Percentiles rank a stretch among this genome's conserved stretches.
Conservation (phyloP, 2,113 vertebrate species). For the Bujurquina vittata region DNA sequence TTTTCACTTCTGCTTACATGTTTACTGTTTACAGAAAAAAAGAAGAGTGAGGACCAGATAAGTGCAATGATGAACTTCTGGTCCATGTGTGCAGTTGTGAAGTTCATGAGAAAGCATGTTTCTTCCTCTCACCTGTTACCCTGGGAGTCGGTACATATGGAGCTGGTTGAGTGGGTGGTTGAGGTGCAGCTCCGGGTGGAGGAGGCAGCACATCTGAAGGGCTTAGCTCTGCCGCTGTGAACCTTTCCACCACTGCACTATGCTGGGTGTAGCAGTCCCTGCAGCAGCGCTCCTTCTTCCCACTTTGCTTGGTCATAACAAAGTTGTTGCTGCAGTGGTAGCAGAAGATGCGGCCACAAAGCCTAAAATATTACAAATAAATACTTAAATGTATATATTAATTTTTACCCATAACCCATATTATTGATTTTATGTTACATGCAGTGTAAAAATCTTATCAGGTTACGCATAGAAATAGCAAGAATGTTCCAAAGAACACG, state of each 20-base stretch:
- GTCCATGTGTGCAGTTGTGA: background rate
- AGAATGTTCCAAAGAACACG: too few species aligned
- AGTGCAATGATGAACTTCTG: background rate
- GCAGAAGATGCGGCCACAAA: conserved; percentile 93
- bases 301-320: conserved; percentile 82
- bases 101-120: background rate
- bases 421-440: background rate
- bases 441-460: background rate
- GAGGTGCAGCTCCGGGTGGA: conserved; percentile 39
- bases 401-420: background rate
- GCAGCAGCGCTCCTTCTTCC: conserved; percentile 94
- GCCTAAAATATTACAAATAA: conserved; percentile 69
- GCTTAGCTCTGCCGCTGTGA: conserved; percentile 73
- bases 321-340: conserved; percentile 97
- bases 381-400: background rate
- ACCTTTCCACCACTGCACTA: conserved; percentile 79
- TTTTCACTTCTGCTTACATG: conserved; percentile 41
- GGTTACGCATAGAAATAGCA: background rate
- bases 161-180: conserved; percentile 53
- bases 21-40: background rate
- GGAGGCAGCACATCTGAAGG: conserved; percentile 52
- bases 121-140: conserved; percentile 78
- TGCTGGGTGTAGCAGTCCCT: conserved; percentile 87
- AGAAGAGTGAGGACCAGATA: background rate
- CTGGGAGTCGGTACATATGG: conserved; percentile 72